phyloP scores from a whole-genome alignment of 2,797 vertebrate species.

The Oreochromis grahami region DNA sequence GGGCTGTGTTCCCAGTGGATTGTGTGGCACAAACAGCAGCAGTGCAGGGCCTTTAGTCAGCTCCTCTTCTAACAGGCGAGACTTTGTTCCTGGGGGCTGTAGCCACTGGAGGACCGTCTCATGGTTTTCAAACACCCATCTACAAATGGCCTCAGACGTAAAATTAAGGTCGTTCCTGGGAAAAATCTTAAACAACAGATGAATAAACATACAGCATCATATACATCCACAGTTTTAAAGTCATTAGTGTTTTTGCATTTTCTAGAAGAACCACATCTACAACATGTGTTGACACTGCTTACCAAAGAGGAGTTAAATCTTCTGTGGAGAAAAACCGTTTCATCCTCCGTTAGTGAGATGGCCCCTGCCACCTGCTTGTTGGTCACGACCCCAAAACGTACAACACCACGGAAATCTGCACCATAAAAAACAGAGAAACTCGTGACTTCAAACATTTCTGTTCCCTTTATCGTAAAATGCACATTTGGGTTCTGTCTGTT shows the following conservation, averaged over 20 bases:
- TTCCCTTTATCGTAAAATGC: not conserved
- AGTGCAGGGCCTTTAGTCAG: slow-evolving; percentile 92
- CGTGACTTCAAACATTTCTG: not conserved
- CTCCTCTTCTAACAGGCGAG: slow-evolving; percentile 75
- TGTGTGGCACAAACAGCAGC: slow-evolving; percentile 88
- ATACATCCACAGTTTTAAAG: not conserved
- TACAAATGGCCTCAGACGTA: slow-evolving; percentile 86
- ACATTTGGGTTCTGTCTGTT: not conserved
- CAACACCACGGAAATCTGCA: slow-evolving; percentile 86
- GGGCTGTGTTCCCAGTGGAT: slow-evolving; percentile 78
- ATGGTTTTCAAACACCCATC: slow-evolving; percentile 87
- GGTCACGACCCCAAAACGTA: slow-evolving; percentile 93
- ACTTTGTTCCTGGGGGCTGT: slow-evolving; percentile 71
- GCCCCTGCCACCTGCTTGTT: slow-evolving; percentile 82
- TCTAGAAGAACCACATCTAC: not conserved
- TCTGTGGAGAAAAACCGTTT: slow-evolving; percentile 89
- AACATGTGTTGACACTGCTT: slow-evolving; percentile 35
- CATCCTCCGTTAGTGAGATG: slow-evolving; percentile 80
- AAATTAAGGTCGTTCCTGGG: slow-evolving; percentile 82
- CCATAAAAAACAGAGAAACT: not conserved
- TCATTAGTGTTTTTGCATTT: not conserved
- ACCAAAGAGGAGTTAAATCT: slow-evolving; percentile 91
- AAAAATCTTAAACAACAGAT: slow-evolving; percentile 77
- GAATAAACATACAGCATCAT: not conserved
- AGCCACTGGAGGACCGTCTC: slow-evolving; percentile 80